These are phyloP conservation scores for Saturnia japonica DNA, from an alignment of 2,888 invertebrate species.

Conservation along the genomic window DNA sequence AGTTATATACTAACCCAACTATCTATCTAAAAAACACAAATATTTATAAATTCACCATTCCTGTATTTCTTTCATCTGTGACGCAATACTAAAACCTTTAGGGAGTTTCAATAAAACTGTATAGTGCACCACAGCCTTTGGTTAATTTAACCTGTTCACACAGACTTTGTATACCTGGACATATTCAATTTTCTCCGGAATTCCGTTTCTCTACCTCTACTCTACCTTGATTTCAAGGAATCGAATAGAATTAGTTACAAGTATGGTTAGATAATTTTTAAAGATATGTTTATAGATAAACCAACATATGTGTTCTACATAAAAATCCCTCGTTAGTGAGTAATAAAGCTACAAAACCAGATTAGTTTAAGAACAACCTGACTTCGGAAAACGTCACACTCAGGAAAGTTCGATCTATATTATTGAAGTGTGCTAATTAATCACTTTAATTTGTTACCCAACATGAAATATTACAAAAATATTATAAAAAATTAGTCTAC, in stretches of 20 bases:
- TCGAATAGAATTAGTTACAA: not conserved
- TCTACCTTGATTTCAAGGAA: not conserved
- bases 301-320: too few species aligned
- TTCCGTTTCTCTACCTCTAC: slow-evolving; percentile 22
- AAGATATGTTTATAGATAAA: too few species aligned
- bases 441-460: too few species aligned
- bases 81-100: not conserved
- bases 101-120: slow-evolving; percentile 10
- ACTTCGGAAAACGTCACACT: too few species aligned
- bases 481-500: too few species aligned
- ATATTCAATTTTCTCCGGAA: slow-evolving; percentile 26
- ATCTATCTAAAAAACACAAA: not conserved
- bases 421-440: too few species aligned
- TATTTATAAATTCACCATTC: not conserved
- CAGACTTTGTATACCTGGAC: slow-evolving; percentile 33
- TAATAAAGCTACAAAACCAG: too few species aligned
- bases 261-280: too few species aligned
- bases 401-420: too few species aligned
- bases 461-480: too few species aligned
- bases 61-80: slow-evolving; percentile 4
- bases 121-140: slow-evolving; percentile 18
- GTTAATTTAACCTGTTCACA: slow-evolving; percentile 42
- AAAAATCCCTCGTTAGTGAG: too few species aligned
- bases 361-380: too few species aligned
- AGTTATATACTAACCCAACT: not conserved